Evolutionary conservation across 2,797 vertebrate genomes (phyloP).

Genomic region (Xerus rutilus): DNA sequence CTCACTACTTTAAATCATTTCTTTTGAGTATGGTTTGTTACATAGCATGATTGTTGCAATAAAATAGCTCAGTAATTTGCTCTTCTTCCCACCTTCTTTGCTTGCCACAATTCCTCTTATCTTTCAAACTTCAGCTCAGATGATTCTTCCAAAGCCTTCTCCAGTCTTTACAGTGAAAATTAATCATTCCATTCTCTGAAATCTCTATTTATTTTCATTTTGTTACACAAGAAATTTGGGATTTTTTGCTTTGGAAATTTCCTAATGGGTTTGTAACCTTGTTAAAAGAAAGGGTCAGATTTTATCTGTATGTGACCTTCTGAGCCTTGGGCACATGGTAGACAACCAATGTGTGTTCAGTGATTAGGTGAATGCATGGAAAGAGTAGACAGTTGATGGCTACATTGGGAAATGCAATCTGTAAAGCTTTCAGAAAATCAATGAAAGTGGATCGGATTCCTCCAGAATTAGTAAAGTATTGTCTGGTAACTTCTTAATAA

Average conservation of each 20-base stretch:
- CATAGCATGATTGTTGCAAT: neutral
- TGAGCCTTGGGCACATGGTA: neutral
- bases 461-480: neutral
- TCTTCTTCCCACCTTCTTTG: neutral
- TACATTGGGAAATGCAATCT: neutral
- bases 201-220: neutral
- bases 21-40: neutral
- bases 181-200: neutral
- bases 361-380: neutral
- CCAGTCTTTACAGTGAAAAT: neutral
- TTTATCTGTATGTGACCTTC: neutral
- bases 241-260: neutral
- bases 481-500: neutral
- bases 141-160: neutral
- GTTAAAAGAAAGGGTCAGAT: neutral
- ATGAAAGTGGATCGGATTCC: neutral
- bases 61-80: neutral
- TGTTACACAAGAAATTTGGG: neutral
- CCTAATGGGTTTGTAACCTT: neutral
- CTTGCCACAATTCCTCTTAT: neutral
- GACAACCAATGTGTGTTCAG: neutral
- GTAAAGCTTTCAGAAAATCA: neutral
- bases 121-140: slow-evolving; percentile 4
- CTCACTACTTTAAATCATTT: neutral
- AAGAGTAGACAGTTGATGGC: neutral